Percentiles rank a stretch among this genome's conserved stretches.
Evolutionary conservation across 2,113 vertebrate species (phyloP).

Genomic region (Microtus richardsoni): DNA sequence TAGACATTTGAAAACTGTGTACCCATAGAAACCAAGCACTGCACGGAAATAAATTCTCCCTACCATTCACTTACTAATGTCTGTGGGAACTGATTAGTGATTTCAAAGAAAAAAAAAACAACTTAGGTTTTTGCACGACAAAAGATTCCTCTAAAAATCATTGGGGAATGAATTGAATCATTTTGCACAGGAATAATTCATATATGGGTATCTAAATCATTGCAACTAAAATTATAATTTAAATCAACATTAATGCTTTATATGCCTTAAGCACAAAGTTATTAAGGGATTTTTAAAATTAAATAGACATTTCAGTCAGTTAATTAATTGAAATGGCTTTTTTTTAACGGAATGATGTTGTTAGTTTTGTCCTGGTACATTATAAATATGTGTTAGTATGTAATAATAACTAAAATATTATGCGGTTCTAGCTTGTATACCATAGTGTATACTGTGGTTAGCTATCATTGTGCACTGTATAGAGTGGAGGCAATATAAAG

Average conservation of each 20-base stretch:
- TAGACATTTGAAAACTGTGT: not conserved
- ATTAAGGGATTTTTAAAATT: not conserved
- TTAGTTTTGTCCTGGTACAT: slow-evolving; percentile 15
- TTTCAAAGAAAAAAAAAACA: not conserved
- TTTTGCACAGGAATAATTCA: slow-evolving; percentile 16
- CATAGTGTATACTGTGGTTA: not conserved
- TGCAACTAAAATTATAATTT: not conserved
- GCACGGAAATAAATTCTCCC: not conserved
- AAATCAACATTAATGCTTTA: slow-evolving; percentile 18
- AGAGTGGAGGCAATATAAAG: not conserved
- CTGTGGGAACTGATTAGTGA: not conserved
- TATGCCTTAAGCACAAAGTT: not conserved
- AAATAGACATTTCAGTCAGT: slow-evolving; percentile 17
- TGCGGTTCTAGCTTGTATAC: not conserved
- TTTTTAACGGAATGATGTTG: slow-evolving; percentile 13
- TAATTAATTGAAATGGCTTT: slow-evolving; percentile 12
- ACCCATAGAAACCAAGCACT: not conserved
- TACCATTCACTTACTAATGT: not conserved
- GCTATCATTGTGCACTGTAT: not conserved
- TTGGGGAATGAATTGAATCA: slow-evolving; percentile 41
- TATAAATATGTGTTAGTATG: slow-evolving; percentile 8
- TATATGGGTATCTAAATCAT: not conserved
- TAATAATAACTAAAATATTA: not conserved
- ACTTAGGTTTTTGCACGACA: not conserved
- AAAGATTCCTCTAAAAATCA: slow-evolving; percentile 15